phyloP scores from a whole-genome alignment of 2,888 invertebrate genomes.

The Schizaphis graminum region DNA sequence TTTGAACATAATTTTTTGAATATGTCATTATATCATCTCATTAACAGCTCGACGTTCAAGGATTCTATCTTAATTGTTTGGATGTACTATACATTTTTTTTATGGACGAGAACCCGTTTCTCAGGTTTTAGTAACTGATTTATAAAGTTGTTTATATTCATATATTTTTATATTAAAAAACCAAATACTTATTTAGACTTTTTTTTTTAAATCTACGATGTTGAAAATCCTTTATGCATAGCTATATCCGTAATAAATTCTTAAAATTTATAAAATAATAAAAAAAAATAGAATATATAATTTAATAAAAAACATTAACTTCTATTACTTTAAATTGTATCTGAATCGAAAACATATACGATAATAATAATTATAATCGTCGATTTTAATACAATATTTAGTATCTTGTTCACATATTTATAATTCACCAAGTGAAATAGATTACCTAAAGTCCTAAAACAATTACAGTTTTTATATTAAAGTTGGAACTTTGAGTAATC shows the following conservation, averaged over 20 bases:
- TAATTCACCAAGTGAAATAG: neutral
- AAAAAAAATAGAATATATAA: neutral
- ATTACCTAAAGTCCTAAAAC: neutral
- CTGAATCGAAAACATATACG: neutral
- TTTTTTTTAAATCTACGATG: neutral
- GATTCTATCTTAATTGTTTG: neutral
- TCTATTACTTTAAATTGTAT: neutral
- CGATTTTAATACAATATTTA: neutral
- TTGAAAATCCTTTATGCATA: neutral
- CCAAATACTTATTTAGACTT: too few relatives aligned
- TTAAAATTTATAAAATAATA: neutral
- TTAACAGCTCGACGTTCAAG: neutral
- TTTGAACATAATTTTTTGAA: neutral
- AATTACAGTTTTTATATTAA: neutral
- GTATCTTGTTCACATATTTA: neutral
- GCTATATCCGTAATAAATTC: neutral
- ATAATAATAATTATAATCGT: neutral
- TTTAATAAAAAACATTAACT: neutral
- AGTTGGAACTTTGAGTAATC: neutral
- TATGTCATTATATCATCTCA: neutral
- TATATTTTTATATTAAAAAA: too few relatives aligned
- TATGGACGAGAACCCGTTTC: too few relatives aligned
- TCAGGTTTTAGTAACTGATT: too few relatives aligned
- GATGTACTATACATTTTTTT: neutral
- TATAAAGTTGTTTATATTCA: too few relatives aligned